Evolutionary conservation across 2,888 invertebrate genomes (phyloP).

Genomic region (Nemoura dubitans): DNA sequence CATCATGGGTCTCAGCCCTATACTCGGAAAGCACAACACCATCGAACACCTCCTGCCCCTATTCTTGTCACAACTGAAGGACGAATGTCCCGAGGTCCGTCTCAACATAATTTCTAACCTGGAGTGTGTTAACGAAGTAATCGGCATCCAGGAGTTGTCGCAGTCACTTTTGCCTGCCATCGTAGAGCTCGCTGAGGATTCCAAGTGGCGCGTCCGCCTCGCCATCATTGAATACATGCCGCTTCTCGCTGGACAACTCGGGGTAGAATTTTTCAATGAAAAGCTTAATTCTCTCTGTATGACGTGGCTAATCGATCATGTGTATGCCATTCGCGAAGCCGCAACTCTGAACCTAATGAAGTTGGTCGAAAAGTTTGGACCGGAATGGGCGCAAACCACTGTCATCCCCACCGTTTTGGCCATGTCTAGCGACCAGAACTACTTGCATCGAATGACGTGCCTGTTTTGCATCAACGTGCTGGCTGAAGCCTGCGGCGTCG

Average conservation of each 20-base stretch:
- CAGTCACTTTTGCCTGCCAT: conserved; percentile 97
- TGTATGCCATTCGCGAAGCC: conserved; percentile 98
- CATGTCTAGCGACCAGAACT: conserved; percentile 96
- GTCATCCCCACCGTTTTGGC: conserved; percentile 96
- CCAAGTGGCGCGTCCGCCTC: conserved; percentile 95
- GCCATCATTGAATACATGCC: conserved; percentile 90
- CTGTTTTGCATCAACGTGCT: conserved; percentile 95
- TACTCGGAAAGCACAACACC: conserved; percentile 95
- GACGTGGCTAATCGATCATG: conserved; percentile 99
- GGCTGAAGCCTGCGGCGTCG: conserved; percentile 91
- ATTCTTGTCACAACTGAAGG: conserved; percentile 95
- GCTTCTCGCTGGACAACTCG: conserved; percentile 93
- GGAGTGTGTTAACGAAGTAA: conserved; percentile 98
- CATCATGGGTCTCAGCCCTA: conserved; percentile 98
- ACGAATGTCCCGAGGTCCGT: conserved; percentile 98
- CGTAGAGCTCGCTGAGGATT: conserved; percentile 97
- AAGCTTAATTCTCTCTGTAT: conserved; percentile 96
- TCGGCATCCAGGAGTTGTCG: conserved; percentile 84
- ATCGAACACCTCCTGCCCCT: conserved; percentile 96
- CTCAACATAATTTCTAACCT: conserved; percentile 99
- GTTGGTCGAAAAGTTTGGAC: conserved; percentile 96
- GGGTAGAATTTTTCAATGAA: conserved; percentile 98
- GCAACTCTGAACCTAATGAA: conserved; percentile 96
- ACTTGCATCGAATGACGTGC: conserved; percentile 97
- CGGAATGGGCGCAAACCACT: conserved; percentile 96